Evolutionary conservation across 2,113 vertebrate genomes (phyloP).

Genomic region (Platysternon megacephalum): DNA sequence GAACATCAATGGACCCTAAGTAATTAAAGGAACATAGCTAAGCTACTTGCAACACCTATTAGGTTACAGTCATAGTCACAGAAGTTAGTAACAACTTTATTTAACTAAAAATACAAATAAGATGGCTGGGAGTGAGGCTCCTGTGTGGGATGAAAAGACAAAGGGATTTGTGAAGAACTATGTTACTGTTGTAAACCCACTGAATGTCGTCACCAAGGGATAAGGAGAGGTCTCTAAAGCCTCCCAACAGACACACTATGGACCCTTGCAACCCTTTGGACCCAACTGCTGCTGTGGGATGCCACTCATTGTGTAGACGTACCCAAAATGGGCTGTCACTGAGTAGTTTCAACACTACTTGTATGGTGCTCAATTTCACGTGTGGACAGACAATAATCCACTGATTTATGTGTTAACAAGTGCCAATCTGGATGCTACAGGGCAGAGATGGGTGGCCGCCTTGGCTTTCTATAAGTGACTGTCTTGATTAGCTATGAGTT

Average conservation of each 20-base stretch:
- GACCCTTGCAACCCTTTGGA: too few species aligned
- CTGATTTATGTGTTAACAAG: not conserved
- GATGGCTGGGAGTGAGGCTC: not conserved
- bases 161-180: not conserved
- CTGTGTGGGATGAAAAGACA: not conserved
- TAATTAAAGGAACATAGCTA: not conserved
- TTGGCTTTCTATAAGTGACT: too few species aligned
- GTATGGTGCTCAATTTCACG: not conserved
- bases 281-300: too few species aligned
- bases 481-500: too few species aligned
- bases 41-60: not conserved
- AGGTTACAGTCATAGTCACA: not conserved
- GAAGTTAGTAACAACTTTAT: not conserved
- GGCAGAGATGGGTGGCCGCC: not conserved
- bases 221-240: too few species aligned
- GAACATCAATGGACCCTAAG: not conserved
- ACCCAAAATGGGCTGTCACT: not conserved
- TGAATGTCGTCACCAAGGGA: too few species aligned
- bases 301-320: too few species aligned
- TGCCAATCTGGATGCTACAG: not conserved
- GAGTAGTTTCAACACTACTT: not conserved
- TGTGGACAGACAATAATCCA: too few species aligned
- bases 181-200: too few species aligned
- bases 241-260: too few species aligned
- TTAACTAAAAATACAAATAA: not conserved